phyloP scores from a whole-genome alignment of 2,113 vertebrate genomes.

The Chauna torquata region DNA sequence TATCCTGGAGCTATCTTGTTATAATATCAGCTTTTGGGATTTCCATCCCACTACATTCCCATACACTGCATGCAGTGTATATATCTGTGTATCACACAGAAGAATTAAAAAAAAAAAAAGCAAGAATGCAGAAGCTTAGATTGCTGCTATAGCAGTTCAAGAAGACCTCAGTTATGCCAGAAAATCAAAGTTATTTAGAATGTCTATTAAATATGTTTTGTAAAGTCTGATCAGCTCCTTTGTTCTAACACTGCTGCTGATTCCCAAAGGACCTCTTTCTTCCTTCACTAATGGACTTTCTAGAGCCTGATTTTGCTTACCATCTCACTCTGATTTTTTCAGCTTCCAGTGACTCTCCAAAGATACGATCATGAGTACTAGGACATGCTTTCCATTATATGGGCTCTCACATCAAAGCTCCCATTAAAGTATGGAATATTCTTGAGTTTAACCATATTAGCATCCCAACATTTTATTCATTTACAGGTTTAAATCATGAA shows the following conservation, averaged over 20 bases:
- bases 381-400: not conserved
- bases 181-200: not conserved
- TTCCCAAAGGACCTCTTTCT: not conserved
- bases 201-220: not conserved
- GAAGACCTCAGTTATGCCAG: not conserved
- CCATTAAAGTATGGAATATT: not conserved
- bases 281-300: not conserved
- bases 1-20: not conserved
- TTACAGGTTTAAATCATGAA: not conserved
- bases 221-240: not conserved
- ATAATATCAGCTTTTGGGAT: conserved; percentile 5
- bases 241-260: not conserved
- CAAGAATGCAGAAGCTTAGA: not conserved
- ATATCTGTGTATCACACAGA: not conserved
- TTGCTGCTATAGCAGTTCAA: not conserved
- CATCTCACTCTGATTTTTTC: not conserved
- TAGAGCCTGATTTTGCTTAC: not conserved
- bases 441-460: not conserved
- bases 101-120: not conserved
- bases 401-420: not conserved
- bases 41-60: not conserved
- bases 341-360: not conserved
- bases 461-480: not conserved
- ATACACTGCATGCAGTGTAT: not conserved
- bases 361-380: not conserved